phyloP scores from a whole-genome alignment of 2,888 invertebrate species.

The Drosophila kanekoi region DNA sequence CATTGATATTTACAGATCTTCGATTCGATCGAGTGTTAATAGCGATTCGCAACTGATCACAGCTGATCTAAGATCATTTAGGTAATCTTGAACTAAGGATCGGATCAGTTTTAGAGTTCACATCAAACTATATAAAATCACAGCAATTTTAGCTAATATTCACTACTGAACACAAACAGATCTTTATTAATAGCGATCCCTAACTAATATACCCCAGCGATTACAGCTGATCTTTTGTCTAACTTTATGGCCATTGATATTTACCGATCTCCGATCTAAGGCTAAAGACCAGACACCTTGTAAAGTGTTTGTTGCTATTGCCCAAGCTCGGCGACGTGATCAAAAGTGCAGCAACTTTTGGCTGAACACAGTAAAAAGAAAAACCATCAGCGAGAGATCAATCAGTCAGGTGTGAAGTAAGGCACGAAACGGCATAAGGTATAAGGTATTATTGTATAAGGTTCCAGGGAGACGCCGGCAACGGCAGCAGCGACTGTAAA shows the following conservation, averaged over 20 bases:
- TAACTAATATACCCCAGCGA: background rate
- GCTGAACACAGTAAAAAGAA: slow-evolving; percentile 32
- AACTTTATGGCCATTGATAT: slow-evolving; percentile 32
- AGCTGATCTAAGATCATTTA: no score
- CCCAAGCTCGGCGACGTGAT: slow-evolving; percentile 62
- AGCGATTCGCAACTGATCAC: no score
- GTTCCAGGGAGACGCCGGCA: slow-evolving; percentile 27
- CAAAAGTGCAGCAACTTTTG: slow-evolving; percentile 55
- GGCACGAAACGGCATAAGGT: slow-evolving; percentile 56
- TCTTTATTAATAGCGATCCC: background rate
- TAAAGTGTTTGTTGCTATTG: slow-evolving; percentile 44
- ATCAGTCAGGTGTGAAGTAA: slow-evolving; percentile 80
- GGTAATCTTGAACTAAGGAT: no score
- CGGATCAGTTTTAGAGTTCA: background rate
- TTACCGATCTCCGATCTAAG: slow-evolving; percentile 38
- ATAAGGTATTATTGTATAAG: background rate
- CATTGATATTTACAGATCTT: background rate
- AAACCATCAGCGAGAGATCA: slow-evolving; percentile 60
- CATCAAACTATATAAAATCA: background rate
- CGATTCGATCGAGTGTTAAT: background rate
- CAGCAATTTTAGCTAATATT: background rate
- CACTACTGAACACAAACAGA: background rate
- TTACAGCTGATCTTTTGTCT: slow-evolving; percentile 8
- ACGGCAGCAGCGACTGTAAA: slow-evolving; percentile 38
- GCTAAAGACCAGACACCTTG: slow-evolving; percentile 44